Percentiles rank a stretch among this genome's conserved stretches.
phyloP scores from a whole-genome alignment of 2,888 invertebrate genomes.

The Odontocerum albicorne region DNA sequence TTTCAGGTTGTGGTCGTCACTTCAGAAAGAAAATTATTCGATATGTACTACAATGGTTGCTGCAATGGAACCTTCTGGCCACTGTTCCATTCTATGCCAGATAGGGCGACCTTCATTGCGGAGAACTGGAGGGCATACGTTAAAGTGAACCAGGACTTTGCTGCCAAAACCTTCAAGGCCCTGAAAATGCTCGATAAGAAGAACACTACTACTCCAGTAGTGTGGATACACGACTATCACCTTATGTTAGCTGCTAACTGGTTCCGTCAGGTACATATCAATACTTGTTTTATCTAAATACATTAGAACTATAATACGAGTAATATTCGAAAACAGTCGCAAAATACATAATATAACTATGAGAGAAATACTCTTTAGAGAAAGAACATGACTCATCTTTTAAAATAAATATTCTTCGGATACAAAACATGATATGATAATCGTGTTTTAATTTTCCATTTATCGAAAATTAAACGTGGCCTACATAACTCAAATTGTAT shows the following conservation, averaged over 20 bases:
- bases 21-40: constrained; percentile 74
- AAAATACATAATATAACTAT: too few relatives aligned
- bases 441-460: too few relatives aligned
- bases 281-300: not conserved
- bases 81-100: constrained; percentile 90
- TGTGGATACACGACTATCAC: constrained; percentile 96
- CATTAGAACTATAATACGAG: too few relatives aligned
- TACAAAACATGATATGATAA: too few relatives aligned
- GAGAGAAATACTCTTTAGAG: too few relatives aligned
- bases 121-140: constrained; percentile 85
- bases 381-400: too few relatives aligned
- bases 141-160: constrained; percentile 80
- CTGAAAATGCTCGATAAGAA: constrained; percentile 58
- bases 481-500: too few relatives aligned
- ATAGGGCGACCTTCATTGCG: constrained; percentile 78
- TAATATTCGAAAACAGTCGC: too few relatives aligned
- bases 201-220: constrained; percentile 64
- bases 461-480: too few relatives aligned
- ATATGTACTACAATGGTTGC: constrained; percentile 90
- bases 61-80: constrained; percentile 94
- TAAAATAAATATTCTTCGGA: not conserved
- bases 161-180: constrained; percentile 74
- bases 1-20: constrained; percentile 78
- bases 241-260: constrained; percentile 91
- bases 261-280: constrained; percentile 71